Conservation (phyloP, 2,113 vertebrate genomes). For the Amphiprion percula region DNA sequence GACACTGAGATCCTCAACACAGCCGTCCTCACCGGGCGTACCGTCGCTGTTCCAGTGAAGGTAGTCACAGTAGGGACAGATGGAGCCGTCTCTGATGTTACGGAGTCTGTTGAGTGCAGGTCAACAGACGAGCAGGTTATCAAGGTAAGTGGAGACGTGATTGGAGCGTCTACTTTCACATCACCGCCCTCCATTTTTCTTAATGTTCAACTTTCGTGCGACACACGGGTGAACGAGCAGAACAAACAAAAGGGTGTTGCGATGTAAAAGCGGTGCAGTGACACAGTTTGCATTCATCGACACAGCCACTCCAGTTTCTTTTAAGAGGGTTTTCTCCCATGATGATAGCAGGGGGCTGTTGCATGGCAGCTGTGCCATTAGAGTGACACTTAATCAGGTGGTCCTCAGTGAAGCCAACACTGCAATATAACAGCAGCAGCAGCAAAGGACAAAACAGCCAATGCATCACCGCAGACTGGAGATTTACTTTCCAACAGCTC, state of each 20-base stretch:
- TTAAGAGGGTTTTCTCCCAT: too few relatives aligned
- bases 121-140: conserved; percentile 91
- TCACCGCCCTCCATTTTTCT: background rate
- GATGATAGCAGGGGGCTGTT: too few relatives aligned
- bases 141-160: conserved; percentile 85
- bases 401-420: too few relatives aligned
- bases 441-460: too few relatives aligned
- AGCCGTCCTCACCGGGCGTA: conserved; percentile 91
- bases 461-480: background rate
- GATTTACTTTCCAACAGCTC: too few relatives aligned
- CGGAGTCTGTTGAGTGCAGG: conserved; percentile 92
- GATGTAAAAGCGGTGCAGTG: background rate
- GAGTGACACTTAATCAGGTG: too few relatives aligned
- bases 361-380: too few relatives aligned
- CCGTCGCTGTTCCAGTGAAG: conserved; percentile 90
- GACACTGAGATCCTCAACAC: conserved; percentile 96
- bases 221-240: background rate
- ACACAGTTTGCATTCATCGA: too few relatives aligned
- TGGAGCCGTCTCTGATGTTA: conserved; percentile 89
- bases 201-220: background rate
- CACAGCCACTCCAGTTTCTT: too few relatives aligned
- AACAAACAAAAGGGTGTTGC: conserved; percentile 11
- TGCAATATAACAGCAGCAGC: too few relatives aligned
- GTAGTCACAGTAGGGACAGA: conserved; percentile 92
- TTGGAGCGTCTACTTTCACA: conserved; percentile 3